Conservation (phyloP, 2,888 invertebrate species). For the Eulithis testata region DNA sequence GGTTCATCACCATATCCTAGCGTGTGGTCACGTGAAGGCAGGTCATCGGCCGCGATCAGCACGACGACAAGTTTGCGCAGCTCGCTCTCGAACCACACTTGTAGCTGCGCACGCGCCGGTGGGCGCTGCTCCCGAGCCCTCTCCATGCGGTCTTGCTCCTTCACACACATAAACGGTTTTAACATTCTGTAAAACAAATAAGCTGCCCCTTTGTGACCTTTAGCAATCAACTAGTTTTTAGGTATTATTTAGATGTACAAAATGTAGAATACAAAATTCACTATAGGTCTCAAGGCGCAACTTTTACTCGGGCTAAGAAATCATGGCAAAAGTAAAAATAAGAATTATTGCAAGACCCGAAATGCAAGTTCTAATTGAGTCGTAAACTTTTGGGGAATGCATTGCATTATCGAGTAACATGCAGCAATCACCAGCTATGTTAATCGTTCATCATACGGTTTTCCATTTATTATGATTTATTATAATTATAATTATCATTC, state of each 20-base stretch:
- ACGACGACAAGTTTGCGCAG: slow-evolving; percentile 93
- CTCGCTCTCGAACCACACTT: slow-evolving; percentile 95
- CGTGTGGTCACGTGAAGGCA: slow-evolving; percentile 91
- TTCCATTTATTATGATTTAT: slow-evolving; percentile 54
- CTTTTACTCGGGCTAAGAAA: slow-evolving; percentile 31
- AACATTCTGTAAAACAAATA: slow-evolving; percentile 37
- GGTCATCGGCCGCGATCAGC: slow-evolving; percentile 93
- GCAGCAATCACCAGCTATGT: slow-evolving; percentile 76
- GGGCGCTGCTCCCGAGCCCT: slow-evolving; percentile 87
- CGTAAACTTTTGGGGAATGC: slow-evolving; percentile 64
- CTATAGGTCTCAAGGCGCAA: slow-evolving; percentile 47
- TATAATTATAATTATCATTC: slow-evolving; percentile 40
- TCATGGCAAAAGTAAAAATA: slow-evolving; percentile 41
- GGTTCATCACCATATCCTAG: slow-evolving; percentile 91
- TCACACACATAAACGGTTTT: slow-evolving; percentile 43
- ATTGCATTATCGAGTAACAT: slow-evolving; percentile 72
- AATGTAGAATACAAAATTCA: slow-evolving; percentile 5
- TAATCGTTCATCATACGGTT: slow-evolving; percentile 58
- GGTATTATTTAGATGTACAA: neutral
- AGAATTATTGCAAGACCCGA: slow-evolving; percentile 54
- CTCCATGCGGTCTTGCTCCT: slow-evolving; percentile 79
- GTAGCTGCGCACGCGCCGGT: slow-evolving; percentile 92
- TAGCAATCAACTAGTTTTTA: slow-evolving; percentile 1
- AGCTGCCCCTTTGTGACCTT: slow-evolving; percentile 31
- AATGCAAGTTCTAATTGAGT: slow-evolving; percentile 70